Conservation (phyloP, 2,797 vertebrate genomes). For the Orientallactaga sibirica region DNA sequence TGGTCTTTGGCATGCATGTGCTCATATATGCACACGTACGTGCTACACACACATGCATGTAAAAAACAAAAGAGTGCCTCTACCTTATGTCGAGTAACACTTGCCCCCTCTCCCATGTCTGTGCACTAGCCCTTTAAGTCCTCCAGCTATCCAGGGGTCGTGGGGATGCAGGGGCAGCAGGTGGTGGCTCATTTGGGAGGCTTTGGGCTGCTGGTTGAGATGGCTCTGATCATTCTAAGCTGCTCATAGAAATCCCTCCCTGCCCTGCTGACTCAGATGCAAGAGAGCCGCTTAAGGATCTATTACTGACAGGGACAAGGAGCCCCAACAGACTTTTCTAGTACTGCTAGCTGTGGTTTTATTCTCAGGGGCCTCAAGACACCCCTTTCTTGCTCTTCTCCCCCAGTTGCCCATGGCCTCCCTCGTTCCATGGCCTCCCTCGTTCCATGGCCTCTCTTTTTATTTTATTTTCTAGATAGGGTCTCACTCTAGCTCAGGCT, state of each 20-base stretch:
- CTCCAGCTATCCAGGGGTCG: not conserved
- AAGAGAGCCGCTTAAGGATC: conserved; percentile 40
- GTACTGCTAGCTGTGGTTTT: not conserved
- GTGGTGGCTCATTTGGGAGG: not conserved
- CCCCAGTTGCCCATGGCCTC: not conserved
- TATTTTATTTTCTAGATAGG: too few relatives aligned
- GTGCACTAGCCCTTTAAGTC: not conserved
- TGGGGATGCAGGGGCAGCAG: not conserved
- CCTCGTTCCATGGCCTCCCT: not conserved
- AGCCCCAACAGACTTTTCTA: not conserved
- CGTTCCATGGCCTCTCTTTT: too few relatives aligned
- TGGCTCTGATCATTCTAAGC: conserved; percentile 42
- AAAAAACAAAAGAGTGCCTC: too few relatives aligned
- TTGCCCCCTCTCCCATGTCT: not conserved
- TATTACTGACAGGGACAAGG: not conserved
- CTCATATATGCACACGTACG: too few relatives aligned
- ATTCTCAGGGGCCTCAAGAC: not conserved
- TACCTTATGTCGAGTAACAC: not conserved
- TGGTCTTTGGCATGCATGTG: too few relatives aligned
- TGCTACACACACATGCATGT: too few relatives aligned
- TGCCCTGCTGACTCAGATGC: not conserved
- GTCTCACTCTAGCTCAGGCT: too few relatives aligned
- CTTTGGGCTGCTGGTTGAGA: conserved; percentile 57
- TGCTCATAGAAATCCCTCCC: conserved; percentile 42
- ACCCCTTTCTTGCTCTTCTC: not conserved